Evolutionary conservation across 1,140 invertebrate species (phyloP).

Genomic region (Pogonomyrmex californicus): DNA sequence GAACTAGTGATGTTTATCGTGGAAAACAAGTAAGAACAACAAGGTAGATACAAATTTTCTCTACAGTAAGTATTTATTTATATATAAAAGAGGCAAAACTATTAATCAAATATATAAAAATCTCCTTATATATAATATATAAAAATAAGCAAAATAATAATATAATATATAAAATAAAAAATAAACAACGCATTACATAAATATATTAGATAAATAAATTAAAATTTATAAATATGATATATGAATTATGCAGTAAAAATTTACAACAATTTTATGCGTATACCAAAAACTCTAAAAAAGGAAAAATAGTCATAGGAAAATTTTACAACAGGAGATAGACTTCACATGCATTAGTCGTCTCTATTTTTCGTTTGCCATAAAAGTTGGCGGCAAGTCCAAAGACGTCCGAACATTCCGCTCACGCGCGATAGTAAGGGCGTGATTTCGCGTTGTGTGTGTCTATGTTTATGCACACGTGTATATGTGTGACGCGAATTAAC

Average conservation of each 20-base stretch:
- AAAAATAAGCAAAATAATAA: background rate
- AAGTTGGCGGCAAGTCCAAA: slow-evolving; percentile 17
- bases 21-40: background rate
- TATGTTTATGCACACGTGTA: too few relatives aligned
- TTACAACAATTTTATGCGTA: background rate
- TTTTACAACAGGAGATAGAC: background rate
- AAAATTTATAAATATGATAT: background rate
- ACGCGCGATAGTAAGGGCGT: slow-evolving; percentile 40
- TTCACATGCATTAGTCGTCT: slow-evolving; percentile 7
- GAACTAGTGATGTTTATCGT: slow-evolving; percentile 31
- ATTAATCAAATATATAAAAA: background rate
- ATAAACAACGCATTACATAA: background rate
- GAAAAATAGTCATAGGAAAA: background rate
- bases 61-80: background rate
- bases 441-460: slow-evolving; percentile 22
- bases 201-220: background rate
- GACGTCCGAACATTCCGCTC: slow-evolving; percentile 30
- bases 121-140: background rate
- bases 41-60: background rate
- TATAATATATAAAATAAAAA: background rate
- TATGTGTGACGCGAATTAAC: slow-evolving; percentile 46
- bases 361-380: slow-evolving; percentile 19
- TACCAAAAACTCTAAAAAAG: background rate
- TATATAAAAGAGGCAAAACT: background rate
- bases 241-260: background rate